Base-by-base conservation (phyloP, 1,140 invertebrate genomes). In the Phymastichus coffea region DNA sequence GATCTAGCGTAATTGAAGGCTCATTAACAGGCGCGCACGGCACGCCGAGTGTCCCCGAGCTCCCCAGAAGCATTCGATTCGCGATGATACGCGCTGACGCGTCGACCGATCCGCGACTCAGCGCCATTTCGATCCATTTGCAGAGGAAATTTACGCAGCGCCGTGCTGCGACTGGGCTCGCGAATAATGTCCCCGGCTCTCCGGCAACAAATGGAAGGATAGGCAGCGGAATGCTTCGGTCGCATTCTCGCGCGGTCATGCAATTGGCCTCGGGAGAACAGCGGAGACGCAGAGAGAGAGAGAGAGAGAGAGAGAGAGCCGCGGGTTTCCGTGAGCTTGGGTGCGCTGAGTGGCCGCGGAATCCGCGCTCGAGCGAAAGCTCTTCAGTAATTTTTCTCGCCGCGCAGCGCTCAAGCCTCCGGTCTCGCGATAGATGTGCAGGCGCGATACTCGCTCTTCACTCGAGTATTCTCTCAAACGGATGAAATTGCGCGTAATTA, bases 401-500 rank as follows among this genome's bases (percentile, higher is more conserved):
- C 22, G 40, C 40, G 12, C 28, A 2, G 40, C 15, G 52, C 38
- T 23, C 26, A 26, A 33, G 19, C 38, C 52, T 54, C 44, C 44
- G 40, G 33, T 54, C 44, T 40, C 40, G 37, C 15, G 46, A 48
- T 48, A n/a, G 25, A 49, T 35, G n/a, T 7, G 30, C 12, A n/a
- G 12, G 28, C 4, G 15, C 23, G 33, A 7, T 22, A 2, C 35
- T 8, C 38, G 20, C 14, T 14, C 23, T 38, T 35, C 20, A 40
- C 35, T 17, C 23, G n/a, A 47, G 63, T 58, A 55, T 57, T 62
- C 49, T 61, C 67, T 70, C 69, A 66, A 66, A 71, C 65, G 66
- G 66, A 70, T 63, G 63, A 65, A 72, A 70, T 74, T 73, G 66
- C 67, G 48, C 63, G 63, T 66, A 70, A 74, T 74, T 71, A 70